Base-by-base conservation (phyloP, 37 sponge, comb jelly and placozoan genomes). In the Bolinopsis microptera region DNA sequence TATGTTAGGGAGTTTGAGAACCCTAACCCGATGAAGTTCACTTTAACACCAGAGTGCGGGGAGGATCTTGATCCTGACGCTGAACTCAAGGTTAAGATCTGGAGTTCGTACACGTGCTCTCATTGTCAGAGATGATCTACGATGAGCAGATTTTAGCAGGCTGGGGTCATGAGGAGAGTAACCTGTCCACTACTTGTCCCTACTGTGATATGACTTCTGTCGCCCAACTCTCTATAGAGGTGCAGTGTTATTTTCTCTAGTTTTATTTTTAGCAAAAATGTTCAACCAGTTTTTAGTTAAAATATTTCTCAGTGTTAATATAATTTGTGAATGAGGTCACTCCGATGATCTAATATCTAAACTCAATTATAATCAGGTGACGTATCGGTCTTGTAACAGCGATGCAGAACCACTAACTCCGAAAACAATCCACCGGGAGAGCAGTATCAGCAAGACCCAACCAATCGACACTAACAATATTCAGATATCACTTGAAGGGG, bases 71-170 rank as follows among this genome's bases (percentile, higher is more conserved):
- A 86, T 30, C 48, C 41, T 13, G 90, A 41, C 8, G 32, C 90
- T 8, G 90, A 86, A 30, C 61, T 86, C 3, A 86, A 86, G 61
- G 90, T 86, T 1, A 39, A 41, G 61, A 86, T 86, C 61, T 86
- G 90, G 90, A 86, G 90, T 38, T 39, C 90, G 3, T 86, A 86
- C 61, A 9, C 41, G 25, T 86, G 90, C 28, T 41, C 61, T 2
- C 41, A 86, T 22, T 86, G 90, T 23, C 61, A 86, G 27, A 27
- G 32, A 86, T 38, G 48, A 41, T 86, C 2, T 86, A 86, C 61
- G 90, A 86, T n/a, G 90, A 86, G 61, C 90, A 86, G 61, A 86
- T 86, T 38, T 38, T 86, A 41, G 90, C 90, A 1, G 90, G 90
- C 8, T 41, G 41, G 90, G 41, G 61, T 0, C 35, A 24, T 25